These are phyloP conservation scores for Scytalopus superciliaris DNA, from an alignment of 2,113 vertebrate genomes.

Conservation along the genomic window DNA sequence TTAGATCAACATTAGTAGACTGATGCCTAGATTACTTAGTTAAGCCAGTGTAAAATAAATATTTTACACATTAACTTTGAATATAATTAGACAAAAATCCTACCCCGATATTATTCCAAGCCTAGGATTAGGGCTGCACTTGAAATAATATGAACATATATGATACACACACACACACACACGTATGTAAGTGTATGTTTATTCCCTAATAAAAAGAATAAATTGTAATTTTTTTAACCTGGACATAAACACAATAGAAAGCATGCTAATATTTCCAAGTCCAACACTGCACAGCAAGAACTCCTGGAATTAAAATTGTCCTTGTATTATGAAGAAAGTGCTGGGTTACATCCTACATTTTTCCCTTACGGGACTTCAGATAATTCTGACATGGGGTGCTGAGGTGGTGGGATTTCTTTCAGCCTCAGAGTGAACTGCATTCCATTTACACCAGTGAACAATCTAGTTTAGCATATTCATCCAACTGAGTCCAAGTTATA, in stretches of 20 bases:
- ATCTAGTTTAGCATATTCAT: neutral
- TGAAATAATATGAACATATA: neutral
- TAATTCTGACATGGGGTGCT: fast-evolving
- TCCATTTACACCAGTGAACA: neutral
- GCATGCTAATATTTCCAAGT: neutral
- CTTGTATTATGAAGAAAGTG: neutral
- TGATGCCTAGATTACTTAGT: neutral
- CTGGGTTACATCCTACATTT: neutral
- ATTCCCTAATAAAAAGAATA: neutral
- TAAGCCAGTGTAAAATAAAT: neutral
- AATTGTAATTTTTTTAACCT: neutral
- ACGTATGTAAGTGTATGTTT: neutral
- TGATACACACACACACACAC: neutral
- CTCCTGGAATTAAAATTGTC: neutral
- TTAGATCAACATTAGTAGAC: neutral
- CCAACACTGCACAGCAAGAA: neutral
- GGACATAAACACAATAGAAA: neutral
- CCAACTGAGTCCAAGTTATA: neutral
- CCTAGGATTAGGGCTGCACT: neutral
- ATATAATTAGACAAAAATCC: neutral
- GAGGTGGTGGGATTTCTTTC: neutral
- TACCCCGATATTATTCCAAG: neutral
- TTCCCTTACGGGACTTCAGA: neutral
- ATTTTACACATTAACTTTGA: neutral
- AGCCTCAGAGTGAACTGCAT: neutral